Evolutionary conservation across 2,888 invertebrate species (phyloP).

Genomic region (Cryptocephalus primarius): DNA sequence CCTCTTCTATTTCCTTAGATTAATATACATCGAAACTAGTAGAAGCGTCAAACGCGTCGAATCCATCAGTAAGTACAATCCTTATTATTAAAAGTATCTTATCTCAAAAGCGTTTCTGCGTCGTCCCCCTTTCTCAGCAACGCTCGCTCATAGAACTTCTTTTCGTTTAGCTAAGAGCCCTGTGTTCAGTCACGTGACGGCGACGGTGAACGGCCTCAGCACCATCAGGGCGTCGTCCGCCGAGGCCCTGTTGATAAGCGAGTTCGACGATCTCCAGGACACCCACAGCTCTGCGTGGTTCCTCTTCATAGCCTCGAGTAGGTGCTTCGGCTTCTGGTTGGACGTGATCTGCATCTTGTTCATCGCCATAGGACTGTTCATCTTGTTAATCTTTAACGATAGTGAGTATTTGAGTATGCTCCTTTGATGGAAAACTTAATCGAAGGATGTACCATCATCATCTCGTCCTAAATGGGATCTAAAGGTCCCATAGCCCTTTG

Average conservation of each 20-base stretch:
- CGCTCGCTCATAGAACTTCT: neutral
- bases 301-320: constrained; percentile 49
- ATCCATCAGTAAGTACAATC: constrained; percentile 48
- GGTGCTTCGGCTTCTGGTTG: constrained; percentile 61
- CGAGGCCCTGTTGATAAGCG: constrained; percentile 47
- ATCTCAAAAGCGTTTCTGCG: no score
- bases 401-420: constrained; percentile 11
- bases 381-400: constrained; percentile 19
- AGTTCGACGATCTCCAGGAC: constrained; percentile 54
- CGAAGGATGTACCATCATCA: neutral
- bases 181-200: constrained; percentile 63
- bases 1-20: constrained; percentile 54
- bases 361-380: constrained; percentile 35
- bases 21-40: constrained; percentile 62
- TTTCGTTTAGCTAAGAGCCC: constrained; percentile 58
- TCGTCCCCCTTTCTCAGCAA: no score
- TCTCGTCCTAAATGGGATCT: neutral
- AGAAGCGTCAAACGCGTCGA: constrained; percentile 63
- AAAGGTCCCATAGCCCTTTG: neutral
- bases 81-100: no score
- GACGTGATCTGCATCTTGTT: constrained; percentile 57
- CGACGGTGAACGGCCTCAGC: constrained; percentile 63
- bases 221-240: constrained; percentile 65
- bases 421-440: neutral
- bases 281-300: constrained; percentile 66